Evolutionary conservation across 2,888 invertebrate genomes (phyloP), one percentile per base, ranked within the genome.

Genomic region (Coelinius sp.): DNA sequence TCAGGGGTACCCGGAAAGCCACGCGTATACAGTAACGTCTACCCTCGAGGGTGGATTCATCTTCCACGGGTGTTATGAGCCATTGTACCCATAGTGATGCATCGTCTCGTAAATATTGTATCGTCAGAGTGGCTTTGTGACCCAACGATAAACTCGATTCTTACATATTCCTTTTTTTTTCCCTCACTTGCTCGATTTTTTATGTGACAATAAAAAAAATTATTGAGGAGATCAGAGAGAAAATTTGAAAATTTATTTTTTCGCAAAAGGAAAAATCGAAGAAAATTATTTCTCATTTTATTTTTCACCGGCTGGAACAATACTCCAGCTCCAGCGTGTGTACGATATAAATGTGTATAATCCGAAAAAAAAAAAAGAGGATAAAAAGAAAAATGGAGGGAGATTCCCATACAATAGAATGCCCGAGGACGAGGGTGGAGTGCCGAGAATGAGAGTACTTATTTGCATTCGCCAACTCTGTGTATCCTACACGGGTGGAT

Each of bases 71-170:
- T 82, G 82, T 82, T 82, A 84, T 80, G 81, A 83, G 81, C 84
- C 82, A 86, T 87, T 87, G 87, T 87, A 84, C 84, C 79, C 77
- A 79, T 67, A 68, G 76, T 87, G 87, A 87, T 87, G 83, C 85
- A 87, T 87, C 85, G 84, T 83, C 86, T 85, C 86, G 85, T 86
- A 86, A 86, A 87, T 86, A 85, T 85, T 59, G 25, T 59, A 59
- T 59, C 59, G 59, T 59, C 35, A 35, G 25, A 59, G 59, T 35
- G 59, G 59, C 35, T 59, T 25, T 35, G 35, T 35, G 59, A 59
- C 31, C 25, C 8, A 17, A 59, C 59, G 59, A 59, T 59, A 59
- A 59, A 59, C 31, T 59, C 35, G 8, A 59, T 59, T 59, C 35
- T 35, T 17, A 59, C 35, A 31, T 20, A 31, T 35, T 35, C n/a